Evolutionary conservation across 2,888 invertebrate species (phyloP), one percentile per base, ranked within the genome.

Genomic region (Metallyticus violacea): DNA sequence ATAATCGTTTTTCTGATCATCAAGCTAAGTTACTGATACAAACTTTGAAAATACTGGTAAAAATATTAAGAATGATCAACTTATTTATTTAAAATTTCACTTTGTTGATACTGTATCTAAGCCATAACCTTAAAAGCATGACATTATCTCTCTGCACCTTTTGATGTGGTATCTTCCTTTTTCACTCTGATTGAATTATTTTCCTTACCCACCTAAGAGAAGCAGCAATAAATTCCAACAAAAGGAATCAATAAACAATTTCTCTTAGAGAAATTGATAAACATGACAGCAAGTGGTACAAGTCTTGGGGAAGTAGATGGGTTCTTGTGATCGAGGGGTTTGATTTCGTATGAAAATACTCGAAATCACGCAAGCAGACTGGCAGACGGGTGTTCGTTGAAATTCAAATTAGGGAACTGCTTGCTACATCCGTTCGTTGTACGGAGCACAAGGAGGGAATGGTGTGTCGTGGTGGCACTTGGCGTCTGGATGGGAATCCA

Each of bases 341-440:
- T 85, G 87, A 87, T 87, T 87, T 85, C 85, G 81, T 87, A 87
- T 87, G 85, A 87, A 87, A 87, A 87, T 87, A 87, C 87, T 81
- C 27, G 76, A 77, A 77, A 28, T 29, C 80, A 79, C 40, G 40
- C 40, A 62, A 62, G 40, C 40, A 62, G 9, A 62, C 40, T 62
- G 40, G 40, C 40, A 62, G 40, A 62, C 22, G 40, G 85, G 79
- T 81, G 85, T 78, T 87, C 82, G 87, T 87, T 87, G 87, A 87
- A 87, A 85, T 87, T 87, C 87, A 87, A 87, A 87, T 87, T 85
- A 87, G 87, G 86, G 83, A 9, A 62, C 40, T 62, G 40, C 40
- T 62, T 62, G 40, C 40, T 62, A 62, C 40, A 62, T 62, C 40
- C 40, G 40, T 22, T n/a, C n/a, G n/a, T n/a, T n/a, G n/a, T n/a